Conservation (phyloP, 2,888 invertebrate species). For the Leucoma salicis region DNA sequence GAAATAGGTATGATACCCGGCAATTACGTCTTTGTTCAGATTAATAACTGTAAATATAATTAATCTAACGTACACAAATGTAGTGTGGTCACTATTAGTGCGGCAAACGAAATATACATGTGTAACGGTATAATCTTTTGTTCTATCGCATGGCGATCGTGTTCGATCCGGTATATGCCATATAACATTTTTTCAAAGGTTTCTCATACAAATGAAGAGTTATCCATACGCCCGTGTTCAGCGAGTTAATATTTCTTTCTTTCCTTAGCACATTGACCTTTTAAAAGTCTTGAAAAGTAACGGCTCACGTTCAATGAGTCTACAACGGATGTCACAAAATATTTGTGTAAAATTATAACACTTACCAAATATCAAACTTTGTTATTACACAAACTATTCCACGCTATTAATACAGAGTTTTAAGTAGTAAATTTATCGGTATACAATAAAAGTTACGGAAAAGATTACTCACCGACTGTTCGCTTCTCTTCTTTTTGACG, state of each 20-base stretch:
- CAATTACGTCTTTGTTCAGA: slow-evolving; percentile 46
- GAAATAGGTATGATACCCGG: slow-evolving; percentile 29
- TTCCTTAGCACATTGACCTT: slow-evolving; percentile 71
- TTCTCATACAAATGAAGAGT: slow-evolving; percentile 41
- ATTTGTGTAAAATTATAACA: slow-evolving; percentile 18
- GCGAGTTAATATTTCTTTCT: slow-evolving; percentile 41
- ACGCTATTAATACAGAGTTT: slow-evolving; percentile 9
- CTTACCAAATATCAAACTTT: slow-evolving; percentile 24
- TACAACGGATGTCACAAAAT: slow-evolving; percentile 31
- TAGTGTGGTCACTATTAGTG: slow-evolving; percentile 51
- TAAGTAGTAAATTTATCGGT: background rate
- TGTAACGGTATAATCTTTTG: slow-evolving; percentile 48
- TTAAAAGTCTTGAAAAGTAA: slow-evolving; percentile 75
- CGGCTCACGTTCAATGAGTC: slow-evolving; percentile 50
- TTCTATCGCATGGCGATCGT: slow-evolving; percentile 24
- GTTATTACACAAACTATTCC: slow-evolving; percentile 20
- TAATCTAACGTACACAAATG: slow-evolving; percentile 34
- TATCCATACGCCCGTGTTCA: slow-evolving; percentile 46
- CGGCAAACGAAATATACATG: slow-evolving; percentile 44
- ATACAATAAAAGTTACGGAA: slow-evolving; percentile 29
- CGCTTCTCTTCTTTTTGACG: slow-evolving; percentile 49
- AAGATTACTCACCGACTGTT: slow-evolving; percentile 62
- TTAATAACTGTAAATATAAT: slow-evolving; percentile 49
- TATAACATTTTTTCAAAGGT: slow-evolving; percentile 34
- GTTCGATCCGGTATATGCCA: slow-evolving; percentile 37